Evolutionary conservation across 2,888 invertebrate species (phyloP), one percentile per base, ranked within the genome.

Genomic region (Caenorhabditis sp.): DNA sequence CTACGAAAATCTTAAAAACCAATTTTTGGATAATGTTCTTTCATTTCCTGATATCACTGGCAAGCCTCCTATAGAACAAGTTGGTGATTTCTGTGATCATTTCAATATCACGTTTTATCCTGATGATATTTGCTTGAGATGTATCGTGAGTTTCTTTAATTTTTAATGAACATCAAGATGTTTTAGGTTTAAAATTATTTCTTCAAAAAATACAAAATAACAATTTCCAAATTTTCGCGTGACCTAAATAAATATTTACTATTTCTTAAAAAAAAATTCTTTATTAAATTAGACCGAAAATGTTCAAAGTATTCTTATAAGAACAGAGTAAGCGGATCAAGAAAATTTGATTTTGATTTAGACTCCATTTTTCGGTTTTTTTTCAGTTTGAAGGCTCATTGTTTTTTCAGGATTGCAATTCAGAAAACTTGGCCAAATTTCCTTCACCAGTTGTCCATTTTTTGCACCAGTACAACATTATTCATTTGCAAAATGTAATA

Each of bases 381-480:
- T n/a, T n/a, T n/a, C n/a, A n/a, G n/a, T n/a, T n/a, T n/a, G n/a
- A n/a, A n/a, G n/a, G n/a, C n/a, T 31, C 10, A 10, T 31, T 31
- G 4, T 31, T 31, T 12, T 58, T 58, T n/a, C 49, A 59, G 53
- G 37, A 63, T 4, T 76, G 76, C 58, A 76, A 76, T 31, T 69
- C 62, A 1, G 26, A 58, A 17, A 31, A 58, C 6, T 55, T 69
- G 36, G 62, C 64, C 49, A 65, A 58, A 24, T 62, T 76, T 17
- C 76, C 76, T 1, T 54, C 57, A 3, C 72, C 69, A 1, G 62
- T 72, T n/a, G 31, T 72, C 24, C 62, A 73, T 21, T 68, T 73
- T 37, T n/a, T 73, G 8, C 68, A 69, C 26, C 62, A 73, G 51
- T 73, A 69, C 26, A 17, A 36, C n/a, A 55, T 69, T 0, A 49